These are phyloP conservation scores for Sinohyriopsis cumingii DNA, from an alignment of 2,888 invertebrate species.

Conservation along the genomic window DNA sequence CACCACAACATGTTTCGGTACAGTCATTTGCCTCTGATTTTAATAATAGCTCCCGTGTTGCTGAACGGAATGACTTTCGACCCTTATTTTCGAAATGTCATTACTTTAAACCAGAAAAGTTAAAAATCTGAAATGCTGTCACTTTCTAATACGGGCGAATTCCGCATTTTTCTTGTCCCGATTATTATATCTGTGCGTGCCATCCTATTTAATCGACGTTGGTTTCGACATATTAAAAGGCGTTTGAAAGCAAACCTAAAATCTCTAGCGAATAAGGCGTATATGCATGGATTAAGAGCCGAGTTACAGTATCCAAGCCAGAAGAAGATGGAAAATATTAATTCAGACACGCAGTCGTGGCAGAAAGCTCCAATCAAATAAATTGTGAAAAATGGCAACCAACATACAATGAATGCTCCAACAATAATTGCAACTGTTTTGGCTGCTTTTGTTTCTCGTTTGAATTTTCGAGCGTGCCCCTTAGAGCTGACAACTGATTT, in stretches of 20 bases:
- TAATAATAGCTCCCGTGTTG: too few species aligned
- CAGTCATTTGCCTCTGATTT: too few species aligned
- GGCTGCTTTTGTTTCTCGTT: constrained; percentile 96
- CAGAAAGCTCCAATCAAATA: constrained; percentile 90
- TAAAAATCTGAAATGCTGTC: constrained; percentile 41
- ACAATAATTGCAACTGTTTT: constrained; percentile 97
- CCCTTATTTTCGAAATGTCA: neutral
- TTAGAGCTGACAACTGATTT: constrained; percentile 81
- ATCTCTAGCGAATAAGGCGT: constrained; percentile 94
- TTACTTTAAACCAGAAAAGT: neutral
- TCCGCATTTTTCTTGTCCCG: constrained; percentile 16
- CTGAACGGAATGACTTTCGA: neutral
- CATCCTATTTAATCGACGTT: constrained; percentile 24
- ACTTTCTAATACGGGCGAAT: constrained; percentile 22
- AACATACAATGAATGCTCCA: constrained; percentile 96
- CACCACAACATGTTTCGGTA: too few species aligned
- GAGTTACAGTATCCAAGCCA: constrained; percentile 99
- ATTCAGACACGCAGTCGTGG: constrained; percentile 81
- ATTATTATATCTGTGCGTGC: constrained; percentile 30
- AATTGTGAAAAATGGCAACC: constrained; percentile 97
- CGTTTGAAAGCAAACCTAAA: constrained; percentile 95
- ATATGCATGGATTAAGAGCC: constrained; percentile 95
- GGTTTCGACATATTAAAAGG: constrained; percentile 77
- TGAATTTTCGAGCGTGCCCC: constrained; percentile 85
- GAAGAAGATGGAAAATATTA: constrained; percentile 92